Evolutionary conservation across 1,140 invertebrate species (phyloP).

Genomic region (Rhyacophila brunnea): DNA sequence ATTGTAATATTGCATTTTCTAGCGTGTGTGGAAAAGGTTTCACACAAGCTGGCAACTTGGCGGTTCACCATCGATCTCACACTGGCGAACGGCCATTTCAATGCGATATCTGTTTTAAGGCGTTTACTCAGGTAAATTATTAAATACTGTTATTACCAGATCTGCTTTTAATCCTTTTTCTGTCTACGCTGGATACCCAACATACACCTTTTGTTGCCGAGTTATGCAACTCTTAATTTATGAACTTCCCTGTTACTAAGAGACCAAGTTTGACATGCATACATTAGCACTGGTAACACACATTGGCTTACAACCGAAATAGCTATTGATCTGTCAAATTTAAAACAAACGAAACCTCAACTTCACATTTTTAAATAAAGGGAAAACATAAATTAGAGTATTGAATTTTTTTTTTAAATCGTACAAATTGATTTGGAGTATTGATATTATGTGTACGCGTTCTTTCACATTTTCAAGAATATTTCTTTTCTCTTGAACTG

Average conservation of each 20-base stretch:
- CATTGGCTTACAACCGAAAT: no score
- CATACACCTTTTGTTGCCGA: not conserved
- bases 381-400: no score
- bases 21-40: slow-evolving; percentile 51
- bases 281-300: not conserved
- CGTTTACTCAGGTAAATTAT: slow-evolving; percentile 4
- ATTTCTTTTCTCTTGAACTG: no score
- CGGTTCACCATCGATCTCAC: slow-evolving; percentile 51
- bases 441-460: not conserved
- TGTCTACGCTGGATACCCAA: not conserved
- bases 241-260: not conserved
- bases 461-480: no score
- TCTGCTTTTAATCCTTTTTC: no score
- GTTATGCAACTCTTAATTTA: not conserved
- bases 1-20: slow-evolving; percentile 32
- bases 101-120: slow-evolving; percentile 27
- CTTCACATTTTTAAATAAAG: no score
- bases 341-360: no score
- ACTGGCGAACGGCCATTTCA: slow-evolving; percentile 40
- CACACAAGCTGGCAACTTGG: slow-evolving; percentile 45
- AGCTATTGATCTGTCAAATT: no score
- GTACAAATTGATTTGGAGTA: no score
- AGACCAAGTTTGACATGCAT: not conserved
- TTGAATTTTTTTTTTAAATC: no score
- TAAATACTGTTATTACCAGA: no score